These are phyloP conservation scores for Lanius collurio DNA, from an alignment of 2,113 vertebrate species.

Conservation along the genomic window DNA sequence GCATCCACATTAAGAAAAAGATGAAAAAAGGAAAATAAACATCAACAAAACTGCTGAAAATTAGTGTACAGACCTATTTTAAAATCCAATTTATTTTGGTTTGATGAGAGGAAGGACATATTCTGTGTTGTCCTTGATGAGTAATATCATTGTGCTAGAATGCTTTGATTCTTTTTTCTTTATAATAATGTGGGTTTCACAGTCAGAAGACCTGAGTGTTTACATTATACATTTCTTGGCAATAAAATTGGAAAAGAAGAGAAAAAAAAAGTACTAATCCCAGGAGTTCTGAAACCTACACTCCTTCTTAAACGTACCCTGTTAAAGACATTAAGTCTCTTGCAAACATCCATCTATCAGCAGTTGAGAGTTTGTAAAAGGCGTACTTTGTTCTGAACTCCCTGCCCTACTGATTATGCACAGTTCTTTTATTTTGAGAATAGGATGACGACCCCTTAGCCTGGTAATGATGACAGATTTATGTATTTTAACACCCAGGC, in stretches of 20 bases:
- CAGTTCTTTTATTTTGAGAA: constrained; percentile 64
- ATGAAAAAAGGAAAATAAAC: background rate
- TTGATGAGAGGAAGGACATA: background rate
- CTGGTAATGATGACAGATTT: constrained; percentile 74
- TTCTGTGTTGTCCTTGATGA: constrained; percentile 5
- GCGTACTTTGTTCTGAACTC: constrained; percentile 67
- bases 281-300: constrained; percentile 69
- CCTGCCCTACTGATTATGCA: constrained; percentile 73
- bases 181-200: constrained; percentile 1
- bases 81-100: constrained; percentile 10
- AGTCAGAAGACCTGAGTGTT: constrained; percentile 37
- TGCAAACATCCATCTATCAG: constrained; percentile 74
- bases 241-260: constrained; percentile 66
- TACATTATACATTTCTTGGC: constrained; percentile 57
- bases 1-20: constrained; percentile 16
- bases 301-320: constrained; percentile 61
- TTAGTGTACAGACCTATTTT: background rate
- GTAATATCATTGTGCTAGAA: constrained; percentile 41
- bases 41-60: background rate
- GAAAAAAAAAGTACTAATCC: constrained; percentile 37
- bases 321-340: constrained; percentile 76
- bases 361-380: constrained; percentile 68
- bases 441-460: constrained; percentile 64
- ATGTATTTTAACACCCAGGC: constrained; percentile 71
- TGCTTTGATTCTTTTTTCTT: background rate